A percentile compares a stretch with the other conserved stretches of the same genome.
These are phyloP conservation scores for Lateolabrax maculatus DNA, from an alignment of 2,797 vertebrate genomes.

Conservation along the genomic window DNA sequence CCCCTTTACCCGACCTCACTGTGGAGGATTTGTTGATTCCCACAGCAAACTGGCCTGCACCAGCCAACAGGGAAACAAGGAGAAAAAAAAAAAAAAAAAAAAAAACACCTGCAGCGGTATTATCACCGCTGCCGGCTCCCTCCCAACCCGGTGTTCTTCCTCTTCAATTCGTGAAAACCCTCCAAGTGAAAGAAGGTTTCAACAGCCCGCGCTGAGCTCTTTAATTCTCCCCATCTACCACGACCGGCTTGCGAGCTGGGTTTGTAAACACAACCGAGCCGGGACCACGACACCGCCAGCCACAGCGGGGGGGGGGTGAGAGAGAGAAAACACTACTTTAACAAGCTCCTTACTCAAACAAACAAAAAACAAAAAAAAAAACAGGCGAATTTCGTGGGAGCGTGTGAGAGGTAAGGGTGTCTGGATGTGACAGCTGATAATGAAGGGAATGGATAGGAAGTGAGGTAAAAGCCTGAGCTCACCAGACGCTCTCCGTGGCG, in stretches of 20 bases:
- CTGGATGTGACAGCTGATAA: neutral
- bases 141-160: conserved; percentile 38
- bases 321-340: conserved; percentile 39
- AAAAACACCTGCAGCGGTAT: conserved; percentile 76
- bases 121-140: conserved; percentile 42
- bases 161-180: conserved; percentile 53
- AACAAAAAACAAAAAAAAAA: too few species aligned
- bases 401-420: accelerated
- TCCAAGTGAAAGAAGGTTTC: conserved; percentile 1
- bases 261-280: conserved; percentile 75
- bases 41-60: conserved; percentile 21
- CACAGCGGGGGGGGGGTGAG: conserved; percentile 52
- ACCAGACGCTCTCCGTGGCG: conserved; percentile 34
- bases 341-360: neutral
- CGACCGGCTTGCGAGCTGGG: conserved; percentile 26
- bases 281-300: conserved; percentile 58
- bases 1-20: neutral
- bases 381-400: accelerated
- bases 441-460: neutral
- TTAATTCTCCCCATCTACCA: neutral
- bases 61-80: conserved; percentile 39
- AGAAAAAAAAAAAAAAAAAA: too few species aligned
- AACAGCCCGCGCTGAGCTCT: conserved; percentile 9
- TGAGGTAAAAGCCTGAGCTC: conserved; percentile 37
- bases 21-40: conserved; percentile 5